Evolutionary conservation across 2,113 vertebrate genomes (phyloP).

Genomic region (Elaphurus davidianus): DNA sequence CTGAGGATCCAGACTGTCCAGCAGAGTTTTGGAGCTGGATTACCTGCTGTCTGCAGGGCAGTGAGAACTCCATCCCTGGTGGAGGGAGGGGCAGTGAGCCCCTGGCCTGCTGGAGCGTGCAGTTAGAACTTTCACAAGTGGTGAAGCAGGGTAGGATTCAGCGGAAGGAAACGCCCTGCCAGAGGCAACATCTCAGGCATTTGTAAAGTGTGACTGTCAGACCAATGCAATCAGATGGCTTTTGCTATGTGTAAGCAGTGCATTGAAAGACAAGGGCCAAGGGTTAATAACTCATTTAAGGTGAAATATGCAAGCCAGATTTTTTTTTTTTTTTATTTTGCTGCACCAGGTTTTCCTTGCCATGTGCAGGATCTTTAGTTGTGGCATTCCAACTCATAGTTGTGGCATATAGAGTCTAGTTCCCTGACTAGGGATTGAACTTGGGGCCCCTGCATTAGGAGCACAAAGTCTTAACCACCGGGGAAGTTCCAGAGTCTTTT

Average conservation of each 20-base stretch:
- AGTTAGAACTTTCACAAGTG: background rate
- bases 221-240: background rate
- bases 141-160: background rate
- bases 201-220: background rate
- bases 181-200: background rate
- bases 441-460: background rate
- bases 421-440: background rate
- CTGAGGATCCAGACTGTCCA: background rate
- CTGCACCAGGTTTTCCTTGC: background rate
- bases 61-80: background rate
- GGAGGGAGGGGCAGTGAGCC: no score
- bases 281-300: background rate
- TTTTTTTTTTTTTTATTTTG: background rate
- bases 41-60: background rate
- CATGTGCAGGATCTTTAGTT: background rate
- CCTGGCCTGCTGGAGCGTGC: background rate
- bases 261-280: background rate
- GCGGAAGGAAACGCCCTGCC: no score
- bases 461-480: background rate
- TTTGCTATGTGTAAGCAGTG: background rate
- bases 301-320: background rate
- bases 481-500: background rate
- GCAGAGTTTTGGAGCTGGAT: background rate
- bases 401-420: background rate
- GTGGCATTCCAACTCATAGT: background rate